phyloP scores from a whole-genome alignment of 2,888 invertebrate species.

The Cheiracanthium punctorium region DNA sequence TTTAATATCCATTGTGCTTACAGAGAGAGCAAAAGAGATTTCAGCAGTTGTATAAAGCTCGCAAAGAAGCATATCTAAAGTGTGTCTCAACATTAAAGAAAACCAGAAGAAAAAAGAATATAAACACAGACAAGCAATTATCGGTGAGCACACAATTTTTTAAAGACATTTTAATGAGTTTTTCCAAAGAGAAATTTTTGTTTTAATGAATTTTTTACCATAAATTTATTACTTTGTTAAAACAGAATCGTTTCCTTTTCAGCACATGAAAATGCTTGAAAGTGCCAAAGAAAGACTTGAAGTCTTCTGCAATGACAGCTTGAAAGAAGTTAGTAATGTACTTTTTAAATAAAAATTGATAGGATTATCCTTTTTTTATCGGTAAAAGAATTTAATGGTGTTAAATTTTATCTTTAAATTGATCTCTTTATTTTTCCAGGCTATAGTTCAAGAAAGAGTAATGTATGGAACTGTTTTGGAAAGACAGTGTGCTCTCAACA shows the following conservation, averaged over 20 bases:
- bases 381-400: no score
- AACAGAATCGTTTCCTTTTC: no score
- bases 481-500: slow-evolving; percentile 48
- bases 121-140: slow-evolving; percentile 64
- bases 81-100: slow-evolving; percentile 61
- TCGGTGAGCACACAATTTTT: slow-evolving; percentile 29
- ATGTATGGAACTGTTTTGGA: slow-evolving; percentile 66
- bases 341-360: not conserved
- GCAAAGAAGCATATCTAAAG: slow-evolving; percentile 56
- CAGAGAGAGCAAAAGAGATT: slow-evolving; percentile 62
- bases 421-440: slow-evolving; percentile 25
- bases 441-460: slow-evolving; percentile 60
- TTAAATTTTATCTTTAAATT: no score
- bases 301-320: slow-evolving; percentile 65
- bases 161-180: no score
- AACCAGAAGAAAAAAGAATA: slow-evolving; percentile 61
- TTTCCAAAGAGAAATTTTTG: no score
- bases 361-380: not conserved
- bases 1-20: no score
- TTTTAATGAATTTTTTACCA: no score
- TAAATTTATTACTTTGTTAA: no score
- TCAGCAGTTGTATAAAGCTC: slow-evolving; percentile 58
- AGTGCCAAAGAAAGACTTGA: slow-evolving; percentile 65
- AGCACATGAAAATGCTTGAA: slow-evolving; percentile 68
- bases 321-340: slow-evolving; percentile 52